Evolutionary conservation across 2,888 invertebrate genomes (phyloP), one percentile per base, ranked within the genome.

Genomic region (Volucella inflata): DNA sequence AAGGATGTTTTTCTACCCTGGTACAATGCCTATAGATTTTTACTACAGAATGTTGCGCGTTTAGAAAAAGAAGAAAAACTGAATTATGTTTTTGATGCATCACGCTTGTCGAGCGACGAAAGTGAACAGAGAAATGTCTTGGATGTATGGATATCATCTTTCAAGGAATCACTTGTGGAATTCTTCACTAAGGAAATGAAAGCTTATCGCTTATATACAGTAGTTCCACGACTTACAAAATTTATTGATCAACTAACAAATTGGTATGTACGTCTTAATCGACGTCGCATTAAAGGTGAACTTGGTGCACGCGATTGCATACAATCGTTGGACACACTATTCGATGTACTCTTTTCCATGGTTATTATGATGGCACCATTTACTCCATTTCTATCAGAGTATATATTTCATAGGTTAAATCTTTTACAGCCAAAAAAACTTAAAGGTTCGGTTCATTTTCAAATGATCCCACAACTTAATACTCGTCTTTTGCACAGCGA

Each of bases 1-100:
- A 99, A 99, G 92, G 99, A 99, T 90, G 98, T 99, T 0, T 98
- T 99, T 90, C 92, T 99, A 75, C 99, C 99, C 0, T 99, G 99
- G 99, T 97, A 96, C 89, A 97, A 97, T 91, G 97, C 97, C 0
- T 97, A 96, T 89, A 93, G 99, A 87, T 99, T 99, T 91, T 93
- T 99, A 48, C 95, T 98, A 91, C 99, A 99, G 93, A 99, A 98
- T 91, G 95, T 99, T 55, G 96, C 96, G 89, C 94, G 96, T 87
- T 95, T 96, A 88, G 95, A 95, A 48, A 94, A 95, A 89, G 95
- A 95, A 88, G 95, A 95, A 77, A 93, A 93, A 83, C 82, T 93
- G 8, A 90, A 92, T 71, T 94, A 94, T 87, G 91, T 90, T 81
- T 94, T 93, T 93, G 93, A 95, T 91, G 93, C 95, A 90, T 92